phyloP scores from a whole-genome alignment of 2,797 vertebrate genomes.

The Erpetoichthys calabaricus region DNA sequence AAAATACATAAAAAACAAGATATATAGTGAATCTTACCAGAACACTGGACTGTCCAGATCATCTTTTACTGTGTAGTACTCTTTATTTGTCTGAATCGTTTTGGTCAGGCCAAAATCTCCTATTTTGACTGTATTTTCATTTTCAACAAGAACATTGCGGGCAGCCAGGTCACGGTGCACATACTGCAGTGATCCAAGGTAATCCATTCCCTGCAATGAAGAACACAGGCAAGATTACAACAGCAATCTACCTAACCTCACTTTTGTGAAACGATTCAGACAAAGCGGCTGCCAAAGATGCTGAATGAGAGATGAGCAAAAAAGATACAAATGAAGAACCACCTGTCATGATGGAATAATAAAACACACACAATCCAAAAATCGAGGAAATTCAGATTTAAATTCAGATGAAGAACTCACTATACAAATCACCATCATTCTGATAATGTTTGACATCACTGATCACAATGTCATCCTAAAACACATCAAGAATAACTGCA shows the following conservation, averaged over 20 bases:
- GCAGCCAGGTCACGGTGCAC: conserved; percentile 92
- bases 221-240: neutral
- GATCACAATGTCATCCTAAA: no score
- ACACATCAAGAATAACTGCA: no score
- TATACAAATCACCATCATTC: no score
- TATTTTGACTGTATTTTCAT: conserved; percentile 83
- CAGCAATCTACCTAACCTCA: fast-evolving
- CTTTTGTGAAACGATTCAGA: neutral
- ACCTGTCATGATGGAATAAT: no score
- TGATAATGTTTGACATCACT: no score
- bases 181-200: conserved; percentile 75
- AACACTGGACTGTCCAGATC: conserved; percentile 90
- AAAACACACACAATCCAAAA: no score
- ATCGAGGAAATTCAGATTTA: no score
- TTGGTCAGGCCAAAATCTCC: conserved; percentile 95
- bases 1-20: no score
- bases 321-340: no score
- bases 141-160: conserved; percentile 88
- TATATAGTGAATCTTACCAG: conserved; percentile 49
- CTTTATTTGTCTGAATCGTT: conserved; percentile 82
- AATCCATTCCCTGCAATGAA: conserved; percentile 77
- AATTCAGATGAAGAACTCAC: no score
- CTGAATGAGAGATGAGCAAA: no score
- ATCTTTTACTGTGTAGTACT: conserved; percentile 89
- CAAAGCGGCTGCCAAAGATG: no score